Base-by-base conservation (phyloP, 1,140 invertebrate genomes). In the Sycophaga agraensis region DNA sequence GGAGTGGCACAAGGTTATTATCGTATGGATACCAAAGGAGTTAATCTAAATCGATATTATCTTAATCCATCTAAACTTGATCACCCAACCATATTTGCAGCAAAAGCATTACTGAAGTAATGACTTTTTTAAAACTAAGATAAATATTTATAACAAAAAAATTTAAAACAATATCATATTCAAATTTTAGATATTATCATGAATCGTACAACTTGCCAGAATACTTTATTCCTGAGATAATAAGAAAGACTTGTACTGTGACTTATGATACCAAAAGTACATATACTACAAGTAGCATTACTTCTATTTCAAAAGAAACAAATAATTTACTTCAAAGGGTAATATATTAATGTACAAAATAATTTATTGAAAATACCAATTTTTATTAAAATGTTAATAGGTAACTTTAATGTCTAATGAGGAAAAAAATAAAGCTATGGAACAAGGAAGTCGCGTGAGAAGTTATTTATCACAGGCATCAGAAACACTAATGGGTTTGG, bases 1-100 rank as follows among this genome's bases (percentile, higher is more conserved):
- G 94, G 94, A 7, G 94, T 96, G 1, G 87, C 87, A n/a, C 82
- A 86, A 49, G 94, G 94, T 5, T 92, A 94, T 76, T 96, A 96
- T 75, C 81, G 94, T 34, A 95, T 94, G 37, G 93, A 96, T 77
- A 91, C 91, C 1, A 83, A 89, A 57, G 95, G 94, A 5, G 88
- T 95, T 45, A 97, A 97, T 82, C 78, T 98, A 3, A 96, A 96
- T 76, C 82, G 93, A 49, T 87, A 94, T 49, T 96, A 94, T 83
- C 79, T 89, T 17, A 86, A 88, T 73, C 93, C 93, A 17, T 88
- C 87, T 31, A 78, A 85, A 4, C 84, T 81, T 61, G 83, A 90
- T 37, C 92, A 95, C 81, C 93, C 93, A 4, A 88, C 92, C 0
- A 88, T 96, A 63, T 93, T 87, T 78, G 91, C 91, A 50, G 90